Evolutionary conservation across 2,113 vertebrate species (phyloP), one percentile per base, ranked within the genome.

Genomic region (Okapia johnstoni): DNA sequence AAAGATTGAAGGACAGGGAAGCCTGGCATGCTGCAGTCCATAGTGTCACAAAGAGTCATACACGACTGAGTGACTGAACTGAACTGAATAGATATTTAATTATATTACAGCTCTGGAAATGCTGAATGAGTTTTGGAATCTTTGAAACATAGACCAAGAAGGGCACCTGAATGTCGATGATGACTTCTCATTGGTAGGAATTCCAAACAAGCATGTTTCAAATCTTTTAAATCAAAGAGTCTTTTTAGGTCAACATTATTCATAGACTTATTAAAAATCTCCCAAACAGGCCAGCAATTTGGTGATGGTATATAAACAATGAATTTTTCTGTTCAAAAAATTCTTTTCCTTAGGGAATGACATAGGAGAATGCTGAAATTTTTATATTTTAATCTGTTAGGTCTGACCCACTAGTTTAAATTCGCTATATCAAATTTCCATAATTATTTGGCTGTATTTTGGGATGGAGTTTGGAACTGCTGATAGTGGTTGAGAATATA

Each of bases 141-240:
- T 94, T 95, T 70, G 52, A 54, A 86, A 94, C 66, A 85, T 2
- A 91, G 33, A 90, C 16, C 12, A 79, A 79, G 16, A 86, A 85
- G 6, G 2, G 5, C 48, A 90, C 50, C 57, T 76, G 30, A 46
- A 57, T 85, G 36, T 60, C 60, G 80, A 6, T 14, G 11, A 90
- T 50, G n/a, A 25, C 63, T 95, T 89, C 19, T 23, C 25, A 11
- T 83, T 61, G 5, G 15, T 43, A 87, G 30, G 14, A 95, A 46
- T 79, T 73, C 14, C 23, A 84, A 81, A 55, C 8, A 94, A 13
- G 23, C 7, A 2, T 91, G 25, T 81, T 90, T 93, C 25, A 95
- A 97, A 70, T 6, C 6, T 14, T 84, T 95, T 61, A 77, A 89
- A 57, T 26, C 2, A 66, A 73, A 76, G 3, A 77, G 10, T 10